These are phyloP conservation scores for Nomia melanderi DNA, from an alignment of 1,140 invertebrate genomes.

Conservation along the genomic window DNA sequence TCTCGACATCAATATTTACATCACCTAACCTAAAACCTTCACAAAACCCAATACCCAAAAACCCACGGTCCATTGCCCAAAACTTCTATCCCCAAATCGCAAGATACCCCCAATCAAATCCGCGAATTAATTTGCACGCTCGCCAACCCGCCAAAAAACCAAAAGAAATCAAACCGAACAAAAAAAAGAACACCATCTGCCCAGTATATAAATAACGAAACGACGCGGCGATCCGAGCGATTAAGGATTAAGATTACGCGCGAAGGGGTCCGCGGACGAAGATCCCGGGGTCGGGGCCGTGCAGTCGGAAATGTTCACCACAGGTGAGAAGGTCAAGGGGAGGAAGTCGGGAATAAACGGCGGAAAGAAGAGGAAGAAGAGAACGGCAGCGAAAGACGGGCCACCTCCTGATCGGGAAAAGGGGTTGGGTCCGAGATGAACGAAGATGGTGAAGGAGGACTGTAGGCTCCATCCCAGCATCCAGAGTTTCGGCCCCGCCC, in stretches of 20 bases:
- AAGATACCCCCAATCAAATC: no score
- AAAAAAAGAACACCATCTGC: no score
- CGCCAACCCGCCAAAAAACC: no score
- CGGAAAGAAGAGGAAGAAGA: slow-evolving; percentile 29
- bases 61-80: no score
- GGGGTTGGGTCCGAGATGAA: slow-evolving; percentile 77
- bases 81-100: no score
- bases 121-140: no score
- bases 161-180: no score
- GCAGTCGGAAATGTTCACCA: slow-evolving; percentile 33
- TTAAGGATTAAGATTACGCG: not conserved
- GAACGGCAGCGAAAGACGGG: slow-evolving; percentile 67
- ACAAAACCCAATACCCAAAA: no score
- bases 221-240: no score
- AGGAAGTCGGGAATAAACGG: slow-evolving; percentile 13
- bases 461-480: slow-evolving; percentile 75
- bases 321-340: slow-evolving; percentile 58
- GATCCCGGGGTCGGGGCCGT: not conserved
- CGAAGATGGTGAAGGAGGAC: slow-evolving; percentile 77
- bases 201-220: no score
- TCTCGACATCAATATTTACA: no score
- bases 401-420: slow-evolving; percentile 65
- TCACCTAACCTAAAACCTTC: no score
- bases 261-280: not conserved
- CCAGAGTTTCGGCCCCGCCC: slow-evolving; percentile 74